Conservation (phyloP, 2,113 vertebrate genomes). For the Hyaena hyaena region DNA sequence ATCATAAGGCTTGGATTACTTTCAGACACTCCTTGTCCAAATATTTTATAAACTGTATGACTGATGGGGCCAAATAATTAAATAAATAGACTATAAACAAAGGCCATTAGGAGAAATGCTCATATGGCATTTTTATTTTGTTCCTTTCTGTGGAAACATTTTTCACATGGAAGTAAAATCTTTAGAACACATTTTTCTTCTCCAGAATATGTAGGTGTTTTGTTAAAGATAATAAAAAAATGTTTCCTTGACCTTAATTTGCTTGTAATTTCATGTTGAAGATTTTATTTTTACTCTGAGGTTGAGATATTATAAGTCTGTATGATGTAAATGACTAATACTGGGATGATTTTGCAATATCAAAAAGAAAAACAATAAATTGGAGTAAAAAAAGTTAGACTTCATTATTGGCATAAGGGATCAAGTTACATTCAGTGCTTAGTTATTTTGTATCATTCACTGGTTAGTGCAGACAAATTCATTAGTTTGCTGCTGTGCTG, state of each 20-base stretch:
- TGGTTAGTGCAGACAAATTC: neutral
- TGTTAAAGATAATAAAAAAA: conserved; percentile 63
- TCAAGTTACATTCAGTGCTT: neutral
- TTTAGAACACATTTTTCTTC: conserved; percentile 59
- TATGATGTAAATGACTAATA: conserved; percentile 52
- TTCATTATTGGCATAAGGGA: neutral
- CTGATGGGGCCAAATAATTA: conserved; percentile 34
- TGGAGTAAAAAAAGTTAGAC: neutral
- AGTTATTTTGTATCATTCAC: neutral
- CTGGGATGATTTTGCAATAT: conserved; percentile 43
- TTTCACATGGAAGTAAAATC: conserved; percentile 52
- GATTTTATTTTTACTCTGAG: conserved; percentile 48
- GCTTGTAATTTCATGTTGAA: conserved; percentile 53
- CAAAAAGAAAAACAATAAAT: neutral
- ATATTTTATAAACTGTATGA: conserved; percentile 50
- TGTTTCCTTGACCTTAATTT: conserved; percentile 60
- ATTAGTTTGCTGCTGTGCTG: neutral
- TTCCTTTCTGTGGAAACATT: conserved; percentile 50
- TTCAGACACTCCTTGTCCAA: neutral
- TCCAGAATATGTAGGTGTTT: conserved; percentile 66
- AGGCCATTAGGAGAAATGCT: conserved; percentile 38
- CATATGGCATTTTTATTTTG: conserved; percentile 52
- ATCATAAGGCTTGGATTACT: neutral
- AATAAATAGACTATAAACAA: neutral
- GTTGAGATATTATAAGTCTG: conserved; percentile 47